Evolutionary conservation across 2,888 invertebrate species (phyloP), one percentile per base, ranked within the genome.

Genomic region (Pandemis heparana): DNA sequence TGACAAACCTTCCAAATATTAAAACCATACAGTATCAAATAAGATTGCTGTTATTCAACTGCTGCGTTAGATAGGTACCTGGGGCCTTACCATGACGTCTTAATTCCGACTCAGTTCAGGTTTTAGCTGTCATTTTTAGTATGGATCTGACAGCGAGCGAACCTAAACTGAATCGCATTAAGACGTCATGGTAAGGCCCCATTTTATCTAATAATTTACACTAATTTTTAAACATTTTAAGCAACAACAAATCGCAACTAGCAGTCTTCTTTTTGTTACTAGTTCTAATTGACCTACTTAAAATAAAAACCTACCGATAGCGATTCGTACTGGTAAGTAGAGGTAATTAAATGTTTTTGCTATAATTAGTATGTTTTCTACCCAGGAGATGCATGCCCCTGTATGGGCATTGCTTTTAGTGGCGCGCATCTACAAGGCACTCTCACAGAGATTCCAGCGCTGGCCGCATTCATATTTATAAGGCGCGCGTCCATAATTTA

Each of bases 401-500:
- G 32, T 68, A 59, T 48, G 43, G 46, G 62, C 68, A 56, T 63
- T 61, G 74, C 60, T 65, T 59, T 65, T 61, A 70, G 65, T 59
- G 68, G 41, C 12, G 41, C 61, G 63, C 70, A 69, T 69, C 69
- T 63, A 43, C 60, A 69, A 73, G 64, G 32, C 41, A 43, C 67
- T 62, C 66, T 46, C 69, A 14, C 62, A 51, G 68, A 70, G 60
- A 74, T 65, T 65, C 73, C 69, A 48, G 23, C 64, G 74, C 43
- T 38, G 66, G 10, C 38, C 51, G 60, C 74, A 74, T 74, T 74
- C 74, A 70, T 74, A 74, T 63, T 74, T 67, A 73, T 75, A 72
- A 75, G 74, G 70, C 61, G 41, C 71, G 68, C 67, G 69, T 74
- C 75, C 63, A 78, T 76, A 77, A 78, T 75, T 76, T 74, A 68